Evolutionary conservation across 2,113 vertebrate species (phyloP), one percentile per base, ranked within the genome.

Genomic region (Anarrhichthys ocellatus): DNA sequence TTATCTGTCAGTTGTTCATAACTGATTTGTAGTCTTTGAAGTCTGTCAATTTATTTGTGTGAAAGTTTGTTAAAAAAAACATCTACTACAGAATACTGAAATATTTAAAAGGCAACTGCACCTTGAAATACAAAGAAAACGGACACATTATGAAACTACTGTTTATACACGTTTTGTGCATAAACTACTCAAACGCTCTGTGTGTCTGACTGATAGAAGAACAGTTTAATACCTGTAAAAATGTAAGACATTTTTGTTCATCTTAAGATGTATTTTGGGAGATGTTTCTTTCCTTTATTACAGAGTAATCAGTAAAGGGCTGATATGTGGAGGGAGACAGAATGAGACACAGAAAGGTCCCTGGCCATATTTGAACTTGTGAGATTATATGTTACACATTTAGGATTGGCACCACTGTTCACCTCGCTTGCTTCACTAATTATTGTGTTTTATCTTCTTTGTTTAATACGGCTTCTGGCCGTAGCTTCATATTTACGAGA

Each of bases 1-100:
- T 68, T 42, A 42, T 18, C 54, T 40, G 24, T 48, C 64, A 72
- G 76, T 46, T 48, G 61, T 87, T 71, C 64, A 74, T 84, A 54
- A 48, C 71, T 81, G 56, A 69, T 73, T 66, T 56, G 52, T 68
- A 10, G 40, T 40, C 74, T 81, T 72, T 67, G 9, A 54, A 65
- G 27, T 29, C 29, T 13, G 29, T 46, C 14, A 9, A 44, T 63
- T 64, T 82, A n/a, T 4, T 34, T 20, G 63, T 52, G 17, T 62
- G 77, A 71, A n/a, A 34, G 52, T 58, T 62, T 58, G 34, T 24
- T 24, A 42, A 61, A 56, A 75, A 71, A 66, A 29, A 9, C 27
- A 46, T 65, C 10, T 73, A 59, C 3, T n/a, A 64, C n/a, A 64
- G 38, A 82, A 80, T 34, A 66, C 27, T 73, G 46, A 80, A 52